Evolutionary conservation across 2,888 invertebrate genomes (phyloP), one percentile per base, ranked within the genome.

Genomic region (Drosophila stalkeri): DNA sequence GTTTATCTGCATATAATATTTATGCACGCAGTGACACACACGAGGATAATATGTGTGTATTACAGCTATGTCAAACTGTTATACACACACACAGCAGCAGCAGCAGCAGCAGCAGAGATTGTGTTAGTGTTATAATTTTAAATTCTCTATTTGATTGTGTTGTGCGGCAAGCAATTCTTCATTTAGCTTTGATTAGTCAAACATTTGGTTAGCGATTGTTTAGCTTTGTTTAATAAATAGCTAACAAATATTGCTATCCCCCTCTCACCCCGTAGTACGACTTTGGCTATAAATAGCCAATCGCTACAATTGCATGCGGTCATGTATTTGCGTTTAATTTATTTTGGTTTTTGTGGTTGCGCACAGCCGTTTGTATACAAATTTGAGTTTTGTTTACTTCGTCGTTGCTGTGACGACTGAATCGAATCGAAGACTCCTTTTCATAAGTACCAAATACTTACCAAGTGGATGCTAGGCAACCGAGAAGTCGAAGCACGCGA

Each of bases 351-450:
- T 43, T 69, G 57, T 52, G 64, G 59, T 41, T 51, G 37, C 33
- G 33, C 37, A 7, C 7, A 27, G 27, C 27, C n/a, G 37, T 75
- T 77, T 73, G 60, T 74, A 23, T 66, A 78, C 65, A 78, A 71
- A 61, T 61, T 70, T 70, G 35, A 64, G 75, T 65, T 74, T 74
- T 66, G 78, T 78, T 78, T 73, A 54, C 60, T 37, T 49, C 37
- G 77, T 64, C 62, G 79, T 79, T 78, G 61, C 75, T 79, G 62
- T 71, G 61, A 71, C 77, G 74, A 51, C 51, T 51, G 33, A 51
- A 5, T 51, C 49, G 49, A 18, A 33, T 55, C 23, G 49, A 44
- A 71, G 51, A 49, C 41, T 31, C 37, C 44, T 39, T 33, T 18
- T 51, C 49, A 71, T 71, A 63, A 63, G 55, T 49, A 49, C 43